Base-by-base conservation (phyloP, 2,888 invertebrate species). In the Philaethria dido region DNA sequence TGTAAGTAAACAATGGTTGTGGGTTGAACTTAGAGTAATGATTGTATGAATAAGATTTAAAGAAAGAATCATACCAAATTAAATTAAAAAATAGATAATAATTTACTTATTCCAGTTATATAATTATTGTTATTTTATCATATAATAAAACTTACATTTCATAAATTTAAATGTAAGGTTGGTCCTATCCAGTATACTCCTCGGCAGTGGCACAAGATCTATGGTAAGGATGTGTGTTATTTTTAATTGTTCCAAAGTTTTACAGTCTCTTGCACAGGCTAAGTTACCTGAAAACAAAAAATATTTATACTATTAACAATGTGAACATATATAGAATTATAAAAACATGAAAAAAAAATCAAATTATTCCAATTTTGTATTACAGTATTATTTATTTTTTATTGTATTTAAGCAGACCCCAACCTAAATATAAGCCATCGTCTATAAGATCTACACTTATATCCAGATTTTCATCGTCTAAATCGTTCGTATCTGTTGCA, bases 131-230 rank as follows among this genome's bases (percentile, higher is more conserved):
- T 13, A 22, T 59, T 42, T 22, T n/a, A 22, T 22, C 11, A 14
- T 2, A 45, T 42, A 44, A n/a, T 16, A 39, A 9, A n/a, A 84
- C 92, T 88, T 85, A 95, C 95, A 92, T 83, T 96, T 96, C 66
- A 98, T 94, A 84, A 94, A 97, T 84, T 96, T 96, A 48, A 95
- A 94, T 50, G 89, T 94, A 29, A 97, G 86, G 72, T 95, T 93
- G 5, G 78, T 94, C 44, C 95, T 87, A 74, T 95, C 95, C 44
- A 95, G 91, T 64, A 97, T 94, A 71, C 94, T 94, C 74, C 95
- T 90, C 0, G 98, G 97, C 73, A 98, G 85, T 0, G 98, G 97
- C 78, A 97, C 96, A 14, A 97, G 94, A 80, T 98, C 98, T 68
- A 98, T 93, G 0, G 98, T 97, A 55, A 98, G 89, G 74, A 98